phyloP scores from a whole-genome alignment of 2,113 vertebrate species.

The Chaetorhynchus papuensis region DNA sequence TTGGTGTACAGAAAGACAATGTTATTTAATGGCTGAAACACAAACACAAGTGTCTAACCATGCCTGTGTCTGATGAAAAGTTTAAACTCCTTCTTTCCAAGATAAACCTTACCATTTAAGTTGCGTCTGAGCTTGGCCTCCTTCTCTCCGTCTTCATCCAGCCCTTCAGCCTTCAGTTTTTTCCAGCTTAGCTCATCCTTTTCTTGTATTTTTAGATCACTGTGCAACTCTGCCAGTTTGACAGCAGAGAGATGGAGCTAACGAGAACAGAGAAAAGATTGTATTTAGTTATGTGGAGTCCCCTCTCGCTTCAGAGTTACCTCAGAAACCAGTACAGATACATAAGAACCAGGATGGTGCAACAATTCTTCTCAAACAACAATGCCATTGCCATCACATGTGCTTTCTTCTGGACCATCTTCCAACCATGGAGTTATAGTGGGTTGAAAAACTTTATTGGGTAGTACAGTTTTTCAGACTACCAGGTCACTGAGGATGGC shows the following conservation, averaged over 20 bases:
- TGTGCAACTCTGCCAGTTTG: conserved; percentile 87
- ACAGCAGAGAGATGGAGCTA: conserved; percentile 87
- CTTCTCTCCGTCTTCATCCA: conserved; percentile 88
- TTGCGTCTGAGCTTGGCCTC: conserved; percentile 84
- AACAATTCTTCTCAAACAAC: not conserved
- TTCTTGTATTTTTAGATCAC: conserved; percentile 93
- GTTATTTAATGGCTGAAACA: not conserved
- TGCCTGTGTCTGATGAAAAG: not conserved
- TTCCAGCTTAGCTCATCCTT: conserved; percentile 95
- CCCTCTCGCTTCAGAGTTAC: not conserved
- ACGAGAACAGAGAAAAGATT: not conserved
- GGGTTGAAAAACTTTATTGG: not conserved
- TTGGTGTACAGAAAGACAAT: not conserved
- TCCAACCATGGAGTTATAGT: accelerated
- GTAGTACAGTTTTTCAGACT: not conserved
- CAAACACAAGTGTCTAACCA: not conserved
- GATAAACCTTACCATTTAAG: conserved; percentile 22
- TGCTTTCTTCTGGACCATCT: not conserved
- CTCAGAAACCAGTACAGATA: not conserved
- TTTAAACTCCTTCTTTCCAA: conserved; percentile 55
- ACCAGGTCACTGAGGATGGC: not conserved
- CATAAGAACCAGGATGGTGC: accelerated
- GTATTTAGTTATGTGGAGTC: not conserved
- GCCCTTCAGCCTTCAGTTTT: conserved; percentile 87
- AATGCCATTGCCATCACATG: not conserved